Conservation (phyloP, 2,113 vertebrate species). For the Callipepla squamata region DNA sequence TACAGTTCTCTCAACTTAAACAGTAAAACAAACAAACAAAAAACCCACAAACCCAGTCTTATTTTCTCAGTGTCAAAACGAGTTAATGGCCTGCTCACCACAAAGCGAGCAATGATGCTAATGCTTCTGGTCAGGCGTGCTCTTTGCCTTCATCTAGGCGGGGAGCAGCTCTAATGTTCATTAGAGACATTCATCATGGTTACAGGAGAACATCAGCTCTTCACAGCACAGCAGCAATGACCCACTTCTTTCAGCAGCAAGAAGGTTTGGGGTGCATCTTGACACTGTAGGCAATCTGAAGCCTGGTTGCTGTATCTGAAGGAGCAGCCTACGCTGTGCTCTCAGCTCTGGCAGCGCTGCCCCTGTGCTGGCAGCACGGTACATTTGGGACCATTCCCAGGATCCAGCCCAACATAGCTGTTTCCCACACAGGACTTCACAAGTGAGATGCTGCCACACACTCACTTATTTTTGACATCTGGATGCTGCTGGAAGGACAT, state of each 20-base stretch:
- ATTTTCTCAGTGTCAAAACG: neutral
- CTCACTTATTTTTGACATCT: conserved; percentile 10
- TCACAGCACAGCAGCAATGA: neutral
- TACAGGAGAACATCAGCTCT: neutral
- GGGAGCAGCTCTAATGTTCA: neutral
- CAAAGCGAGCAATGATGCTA: neutral
- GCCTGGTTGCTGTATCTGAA: neutral
- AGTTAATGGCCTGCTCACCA: neutral
- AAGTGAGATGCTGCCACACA: conserved; percentile 4
- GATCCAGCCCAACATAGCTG: neutral
- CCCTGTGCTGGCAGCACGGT: neutral
- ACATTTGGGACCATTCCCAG: neutral
- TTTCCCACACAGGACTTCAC: neutral
- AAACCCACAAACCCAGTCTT: neutral
- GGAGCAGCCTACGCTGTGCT: neutral
- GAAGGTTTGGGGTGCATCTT: neutral
- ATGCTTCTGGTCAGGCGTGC: neutral
- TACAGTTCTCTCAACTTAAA: conserved; percentile 8
- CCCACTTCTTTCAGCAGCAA: neutral
- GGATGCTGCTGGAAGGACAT: conserved; percentile 23
- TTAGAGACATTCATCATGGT: neutral
- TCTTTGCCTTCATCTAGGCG: neutral
- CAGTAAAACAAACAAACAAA: conserved; percentile 6
- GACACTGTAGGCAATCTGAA: neutral
- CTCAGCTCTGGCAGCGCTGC: neutral